phyloP scores from a whole-genome alignment of 2,113 vertebrate species.

The Pungitius pungitius region DNA sequence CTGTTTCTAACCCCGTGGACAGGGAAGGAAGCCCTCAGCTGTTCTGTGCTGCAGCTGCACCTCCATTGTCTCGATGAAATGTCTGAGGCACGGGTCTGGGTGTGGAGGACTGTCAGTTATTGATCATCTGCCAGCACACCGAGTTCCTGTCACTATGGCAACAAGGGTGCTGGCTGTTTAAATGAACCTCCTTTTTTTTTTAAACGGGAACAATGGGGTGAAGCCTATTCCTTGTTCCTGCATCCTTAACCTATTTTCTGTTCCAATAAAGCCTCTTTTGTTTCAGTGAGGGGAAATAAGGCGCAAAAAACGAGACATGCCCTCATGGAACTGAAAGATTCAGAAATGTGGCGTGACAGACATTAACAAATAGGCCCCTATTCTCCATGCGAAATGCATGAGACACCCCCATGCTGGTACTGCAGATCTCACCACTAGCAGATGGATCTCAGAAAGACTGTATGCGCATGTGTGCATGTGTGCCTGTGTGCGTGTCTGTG shows the following conservation, averaged over 20 bases:
- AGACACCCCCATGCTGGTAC: conserved; percentile 69
- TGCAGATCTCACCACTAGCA: conserved; percentile 55
- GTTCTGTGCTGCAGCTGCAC: background rate
- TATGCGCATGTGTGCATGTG: conserved; percentile 2
- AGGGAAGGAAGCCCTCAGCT: background rate
- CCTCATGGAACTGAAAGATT: conserved; percentile 23
- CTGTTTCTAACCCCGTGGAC: background rate
- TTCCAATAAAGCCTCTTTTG: background rate
- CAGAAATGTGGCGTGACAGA: conserved; percentile 40
- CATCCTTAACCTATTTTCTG: background rate
- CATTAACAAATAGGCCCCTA: conserved; percentile 48
- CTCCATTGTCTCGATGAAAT: conserved; percentile 55
- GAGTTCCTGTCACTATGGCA: conserved; percentile 71
- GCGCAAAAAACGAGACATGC: conserved; percentile 30
- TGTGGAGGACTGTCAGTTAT: conserved; percentile 59
- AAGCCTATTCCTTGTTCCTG: background rate
- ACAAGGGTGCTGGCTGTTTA: conserved; percentile 63
- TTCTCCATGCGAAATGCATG: conserved; percentile 63
- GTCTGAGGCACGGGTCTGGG: conserved; percentile 41
- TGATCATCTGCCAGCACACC: conserved; percentile 71
- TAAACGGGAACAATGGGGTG: background rate
- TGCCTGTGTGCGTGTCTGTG: conserved; percentile 13
- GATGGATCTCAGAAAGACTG: conserved; percentile 48
- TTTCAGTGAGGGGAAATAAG: conserved; percentile 2
- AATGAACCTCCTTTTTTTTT: background rate